These are phyloP conservation scores for Ptychodera flava DNA, from an alignment of 35 echinoderm and acorn worm genomes.

Conservation along the genomic window DNA sequence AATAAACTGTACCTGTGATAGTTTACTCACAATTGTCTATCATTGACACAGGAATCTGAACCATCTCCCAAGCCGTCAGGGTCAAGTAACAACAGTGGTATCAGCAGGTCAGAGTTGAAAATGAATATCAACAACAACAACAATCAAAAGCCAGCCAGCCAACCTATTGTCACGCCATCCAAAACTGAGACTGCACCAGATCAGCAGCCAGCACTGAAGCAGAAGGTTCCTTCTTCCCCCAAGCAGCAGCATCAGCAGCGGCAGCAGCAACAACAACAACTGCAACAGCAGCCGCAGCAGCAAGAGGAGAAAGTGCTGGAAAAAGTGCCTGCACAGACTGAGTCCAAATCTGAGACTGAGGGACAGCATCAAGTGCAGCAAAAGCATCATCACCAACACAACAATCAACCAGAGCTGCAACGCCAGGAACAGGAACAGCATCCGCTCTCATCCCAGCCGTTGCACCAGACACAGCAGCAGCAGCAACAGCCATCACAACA, in stretches of 20 bases:
- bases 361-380: too few species aligned
- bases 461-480: not conserved
- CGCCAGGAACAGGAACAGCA: not conserved
- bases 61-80: not conserved
- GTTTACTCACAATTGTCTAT: too few species aligned
- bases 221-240: too few species aligned
- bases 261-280: conserved; percentile 33
- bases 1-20: too few species aligned
- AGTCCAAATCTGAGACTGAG: not conserved
- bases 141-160: not conserved
- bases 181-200: not conserved
- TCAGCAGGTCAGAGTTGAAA: not conserved
- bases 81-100: not conserved
- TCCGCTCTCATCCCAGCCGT: not conserved
- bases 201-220: too few species aligned
- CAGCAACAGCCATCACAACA: not conserved
- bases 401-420: too few species aligned
- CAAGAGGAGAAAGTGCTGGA: not conserved
- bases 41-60: not conserved
- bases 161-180: not conserved
- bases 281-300: conserved; percentile 29
- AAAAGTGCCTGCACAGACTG: not conserved
- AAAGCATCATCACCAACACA: too few species aligned
- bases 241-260: conserved; percentile 37
- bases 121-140: not conserved